These are phyloP conservation scores for Hyles euphorbiae DNA, from an alignment of 1,140 invertebrate species.

Conservation along the genomic window DNA sequence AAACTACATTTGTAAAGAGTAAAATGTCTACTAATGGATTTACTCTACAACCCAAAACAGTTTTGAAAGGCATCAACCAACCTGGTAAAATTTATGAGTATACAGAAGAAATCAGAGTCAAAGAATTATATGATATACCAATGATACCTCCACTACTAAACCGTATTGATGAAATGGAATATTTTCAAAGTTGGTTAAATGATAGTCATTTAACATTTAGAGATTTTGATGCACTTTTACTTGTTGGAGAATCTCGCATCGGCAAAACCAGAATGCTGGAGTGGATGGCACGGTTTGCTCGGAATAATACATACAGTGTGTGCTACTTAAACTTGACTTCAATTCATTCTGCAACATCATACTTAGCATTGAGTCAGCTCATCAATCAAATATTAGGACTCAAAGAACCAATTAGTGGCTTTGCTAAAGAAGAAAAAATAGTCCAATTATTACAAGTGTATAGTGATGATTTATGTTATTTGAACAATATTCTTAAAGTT, in stretches of 20 bases:
- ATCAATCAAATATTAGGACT: conserved; percentile 57
- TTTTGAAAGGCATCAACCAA: conserved; percentile 75
- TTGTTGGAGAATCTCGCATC: conserved; percentile 62
- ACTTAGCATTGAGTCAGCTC: conserved; percentile 63
- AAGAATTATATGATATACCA: conserved; percentile 53
- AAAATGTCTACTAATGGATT: conserved; percentile 76
- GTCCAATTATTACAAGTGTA: conserved; percentile 51
- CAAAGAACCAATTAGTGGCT: conserved; percentile 46
- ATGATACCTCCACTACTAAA: conserved; percentile 55
- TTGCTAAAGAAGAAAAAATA: conserved; percentile 64
- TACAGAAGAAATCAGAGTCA: conserved; percentile 63
- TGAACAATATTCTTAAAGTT: conserved; percentile 63
- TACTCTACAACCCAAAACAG: conserved; percentile 65
- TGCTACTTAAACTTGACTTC: conserved; percentile 54
- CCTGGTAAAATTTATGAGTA: conserved; percentile 75
- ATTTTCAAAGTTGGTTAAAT: conserved; percentile 56
- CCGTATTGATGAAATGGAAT: conserved; percentile 61
- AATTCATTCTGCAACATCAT: conserved; percentile 62
- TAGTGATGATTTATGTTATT: conserved; percentile 57
- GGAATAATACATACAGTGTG: conserved; percentile 37
- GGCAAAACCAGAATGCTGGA: conserved; percentile 68
- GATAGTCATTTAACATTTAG: conserved; percentile 33
- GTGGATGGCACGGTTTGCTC: conserved; percentile 49
- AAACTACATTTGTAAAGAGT: conserved; percentile 76
- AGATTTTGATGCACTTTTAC: conserved; percentile 58